A percentile compares a stretch with the other conserved stretches of the same genome.
These are phyloP conservation scores for Aphidius gifuensis DNA, from an alignment of 1,140 invertebrate genomes.

Conservation along the genomic window DNA sequence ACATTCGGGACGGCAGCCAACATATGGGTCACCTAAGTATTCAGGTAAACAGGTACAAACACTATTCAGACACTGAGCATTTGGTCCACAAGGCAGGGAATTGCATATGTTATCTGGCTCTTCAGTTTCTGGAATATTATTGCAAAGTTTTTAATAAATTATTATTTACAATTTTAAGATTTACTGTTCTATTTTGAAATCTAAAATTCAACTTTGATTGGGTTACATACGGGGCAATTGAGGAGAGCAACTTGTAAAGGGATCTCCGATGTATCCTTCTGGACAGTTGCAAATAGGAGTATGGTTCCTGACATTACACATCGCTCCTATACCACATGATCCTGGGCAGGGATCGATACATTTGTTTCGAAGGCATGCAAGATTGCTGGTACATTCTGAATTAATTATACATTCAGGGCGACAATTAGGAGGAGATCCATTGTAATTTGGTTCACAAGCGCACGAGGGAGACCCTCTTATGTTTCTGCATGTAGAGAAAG, in stretches of 20 bases:
- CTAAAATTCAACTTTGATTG: not conserved
- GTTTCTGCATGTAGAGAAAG: conserved; percentile 48
- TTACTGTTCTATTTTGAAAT: not conserved
- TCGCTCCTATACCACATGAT: conserved; percentile 55
- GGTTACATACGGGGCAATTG: conserved; percentile 16
- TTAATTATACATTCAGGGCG: conserved; percentile 48
- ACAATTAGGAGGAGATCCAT: conserved; percentile 54
- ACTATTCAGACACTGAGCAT: conserved; percentile 68
- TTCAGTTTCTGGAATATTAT: not conserved
- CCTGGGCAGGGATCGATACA: conserved; percentile 56
- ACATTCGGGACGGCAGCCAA: conserved; percentile 71
- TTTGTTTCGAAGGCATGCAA: conserved; percentile 47
- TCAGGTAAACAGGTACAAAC: conserved; percentile 71
- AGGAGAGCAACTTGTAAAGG: conserved; percentile 37
- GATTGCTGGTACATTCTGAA: conserved; percentile 44
- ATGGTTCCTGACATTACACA: conserved; percentile 56
- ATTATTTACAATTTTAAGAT: not conserved
- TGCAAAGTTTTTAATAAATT: too few species aligned
- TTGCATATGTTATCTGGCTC: conserved; percentile 55
- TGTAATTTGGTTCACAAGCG: conserved; percentile 51
- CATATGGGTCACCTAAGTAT: conserved; percentile 70
- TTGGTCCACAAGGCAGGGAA: conserved; percentile 69
- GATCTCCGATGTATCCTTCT: conserved; percentile 53
- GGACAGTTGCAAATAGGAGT: conserved; percentile 57
- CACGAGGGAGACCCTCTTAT: conserved; percentile 51